Conservation (phyloP, 2,113 vertebrate genomes). For the Petrocephalus zakoni region DNA sequence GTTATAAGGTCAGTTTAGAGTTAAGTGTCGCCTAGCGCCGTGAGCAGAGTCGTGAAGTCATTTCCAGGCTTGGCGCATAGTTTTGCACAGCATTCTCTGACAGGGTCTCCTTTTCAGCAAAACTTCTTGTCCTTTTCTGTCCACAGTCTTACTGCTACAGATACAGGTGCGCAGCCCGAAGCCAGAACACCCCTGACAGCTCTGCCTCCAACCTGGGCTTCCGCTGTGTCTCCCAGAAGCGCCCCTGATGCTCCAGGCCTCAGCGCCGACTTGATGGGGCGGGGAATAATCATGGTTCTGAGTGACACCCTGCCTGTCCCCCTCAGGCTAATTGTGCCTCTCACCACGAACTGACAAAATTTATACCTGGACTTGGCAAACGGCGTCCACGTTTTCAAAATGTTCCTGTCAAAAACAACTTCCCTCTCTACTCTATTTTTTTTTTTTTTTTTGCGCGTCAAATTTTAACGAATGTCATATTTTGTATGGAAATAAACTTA, state of each 20-base stretch:
- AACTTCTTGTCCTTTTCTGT: not conserved
- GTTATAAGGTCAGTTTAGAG: not conserved
- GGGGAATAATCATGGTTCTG: not conserved
- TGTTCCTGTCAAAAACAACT: not conserved
- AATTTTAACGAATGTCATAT: not conserved
- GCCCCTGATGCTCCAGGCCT: constrained; percentile 32
- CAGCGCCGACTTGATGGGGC: not conserved
- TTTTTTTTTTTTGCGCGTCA: not conserved
- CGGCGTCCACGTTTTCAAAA: not conserved
- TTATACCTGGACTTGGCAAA: not conserved
- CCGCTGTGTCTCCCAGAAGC: constrained; percentile 69
- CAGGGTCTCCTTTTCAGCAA: not conserved
- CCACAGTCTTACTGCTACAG: constrained; percentile 91
- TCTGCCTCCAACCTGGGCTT: constrained; percentile 93
- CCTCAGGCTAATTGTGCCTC: not conserved
- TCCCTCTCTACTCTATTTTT: not conserved
- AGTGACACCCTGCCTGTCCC: not conserved
- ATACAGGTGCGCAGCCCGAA: constrained; percentile 90
- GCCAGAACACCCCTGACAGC: constrained; percentile 93
- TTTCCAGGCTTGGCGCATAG: not conserved
- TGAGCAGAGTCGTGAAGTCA: not conserved
- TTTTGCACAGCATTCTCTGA: not conserved
- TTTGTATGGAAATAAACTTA: not conserved
- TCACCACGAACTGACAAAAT: not conserved
- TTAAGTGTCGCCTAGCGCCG: not conserved